Conservation (phyloP, 2,113 vertebrate genomes). For the Pomatostomus ruficeps region DNA sequence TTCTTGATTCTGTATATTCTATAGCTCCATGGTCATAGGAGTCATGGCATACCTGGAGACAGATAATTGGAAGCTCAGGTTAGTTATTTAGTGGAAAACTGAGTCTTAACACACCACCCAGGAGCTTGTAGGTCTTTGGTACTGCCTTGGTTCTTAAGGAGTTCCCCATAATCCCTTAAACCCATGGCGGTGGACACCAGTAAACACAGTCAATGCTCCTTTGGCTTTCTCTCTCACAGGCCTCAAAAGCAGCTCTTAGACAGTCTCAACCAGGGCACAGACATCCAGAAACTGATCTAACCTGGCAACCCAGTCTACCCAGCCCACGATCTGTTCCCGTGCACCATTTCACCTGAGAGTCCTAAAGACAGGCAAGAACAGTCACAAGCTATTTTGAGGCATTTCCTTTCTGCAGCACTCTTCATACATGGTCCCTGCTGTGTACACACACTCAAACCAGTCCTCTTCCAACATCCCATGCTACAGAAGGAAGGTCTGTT, state of each 20-base stretch:
- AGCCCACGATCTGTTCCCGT: not conserved
- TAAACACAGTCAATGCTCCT: accelerated
- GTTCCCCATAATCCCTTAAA: not conserved
- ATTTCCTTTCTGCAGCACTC: not conserved
- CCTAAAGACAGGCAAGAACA: not conserved
- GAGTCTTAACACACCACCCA: not conserved
- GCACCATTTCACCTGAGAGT: not conserved
- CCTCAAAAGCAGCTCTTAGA: not conserved
- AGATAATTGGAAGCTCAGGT: not conserved
- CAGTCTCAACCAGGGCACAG: not conserved
- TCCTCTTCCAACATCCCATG: not conserved
- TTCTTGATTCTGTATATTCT: not conserved
- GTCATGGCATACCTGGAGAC: not conserved
- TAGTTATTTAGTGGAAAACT: not conserved
- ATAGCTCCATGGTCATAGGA: not conserved
- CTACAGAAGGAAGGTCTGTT: not conserved
- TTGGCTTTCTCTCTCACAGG: not conserved
- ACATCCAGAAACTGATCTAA: not conserved
- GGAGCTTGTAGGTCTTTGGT: not conserved
- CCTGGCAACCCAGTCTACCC: not conserved
- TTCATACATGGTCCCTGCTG: not conserved
- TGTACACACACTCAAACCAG: not conserved
- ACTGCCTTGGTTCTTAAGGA: not conserved
- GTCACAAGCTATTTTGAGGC: not conserved
- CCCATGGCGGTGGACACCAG: not conserved